Evolutionary conservation across 2,888 invertebrate genomes (phyloP).

Genomic region (Digitonthophagus gazella): DNA sequence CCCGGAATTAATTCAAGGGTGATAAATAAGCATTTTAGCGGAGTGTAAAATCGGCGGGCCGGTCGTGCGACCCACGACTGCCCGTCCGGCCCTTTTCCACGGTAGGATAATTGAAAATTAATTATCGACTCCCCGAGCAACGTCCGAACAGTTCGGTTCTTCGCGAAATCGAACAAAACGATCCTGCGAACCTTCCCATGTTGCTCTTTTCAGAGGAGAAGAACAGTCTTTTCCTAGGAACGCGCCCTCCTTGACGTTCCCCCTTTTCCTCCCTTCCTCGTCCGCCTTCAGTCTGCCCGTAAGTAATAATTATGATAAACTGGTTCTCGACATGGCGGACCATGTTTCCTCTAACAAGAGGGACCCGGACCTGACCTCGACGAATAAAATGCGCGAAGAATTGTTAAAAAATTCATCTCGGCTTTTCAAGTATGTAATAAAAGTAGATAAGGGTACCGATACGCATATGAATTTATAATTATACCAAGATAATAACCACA

Average conservation of each 20-base stretch:
- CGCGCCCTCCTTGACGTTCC: not conserved
- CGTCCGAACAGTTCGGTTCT: not conserved
- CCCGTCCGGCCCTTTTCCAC: slow-evolving; percentile 5
- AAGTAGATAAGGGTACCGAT: no score
- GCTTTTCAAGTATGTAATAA: no score
- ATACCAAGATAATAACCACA: not conserved
- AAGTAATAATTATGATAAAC: slow-evolving; percentile 29
- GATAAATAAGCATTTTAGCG: slow-evolving; percentile 18
- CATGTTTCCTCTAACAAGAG: slow-evolving; percentile 4
- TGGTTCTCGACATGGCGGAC: slow-evolving; percentile 28
- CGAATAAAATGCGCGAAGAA: not conserved
- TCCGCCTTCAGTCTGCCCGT: slow-evolving; percentile 6
- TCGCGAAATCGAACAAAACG: not conserved
- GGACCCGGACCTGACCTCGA: not conserved
- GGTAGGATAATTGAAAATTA: slow-evolving; percentile 18
- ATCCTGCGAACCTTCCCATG: not conserved
- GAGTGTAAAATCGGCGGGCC: slow-evolving; percentile 14
- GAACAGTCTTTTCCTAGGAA: not conserved
- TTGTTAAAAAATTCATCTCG: no score
- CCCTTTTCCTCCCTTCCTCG: not conserved
- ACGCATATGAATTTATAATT: no score
- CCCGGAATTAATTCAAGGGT: slow-evolving; percentile 9
- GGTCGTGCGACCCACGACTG: slow-evolving; percentile 5
- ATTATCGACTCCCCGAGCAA: slow-evolving; percentile 9
- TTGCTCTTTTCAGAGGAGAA: slow-evolving; percentile 1